phyloP scores from a whole-genome alignment of 2,113 vertebrate species.

The Caranx melampygus region DNA sequence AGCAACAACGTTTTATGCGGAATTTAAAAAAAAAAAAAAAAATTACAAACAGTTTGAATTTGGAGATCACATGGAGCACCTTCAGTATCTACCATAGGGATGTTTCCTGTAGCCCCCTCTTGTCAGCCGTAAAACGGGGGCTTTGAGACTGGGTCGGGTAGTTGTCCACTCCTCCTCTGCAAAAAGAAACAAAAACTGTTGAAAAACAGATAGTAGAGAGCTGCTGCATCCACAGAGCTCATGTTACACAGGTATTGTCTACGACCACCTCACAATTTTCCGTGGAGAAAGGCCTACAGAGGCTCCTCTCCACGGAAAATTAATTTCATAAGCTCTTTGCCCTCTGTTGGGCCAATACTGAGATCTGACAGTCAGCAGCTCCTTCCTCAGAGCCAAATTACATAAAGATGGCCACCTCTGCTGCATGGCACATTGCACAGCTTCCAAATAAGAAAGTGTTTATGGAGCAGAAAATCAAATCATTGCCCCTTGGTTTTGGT shows the following conservation, averaged over 20 bases:
- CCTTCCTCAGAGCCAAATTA: constrained; percentile 69
- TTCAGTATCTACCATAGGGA: constrained; percentile 99
- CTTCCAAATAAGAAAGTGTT: constrained; percentile 79
- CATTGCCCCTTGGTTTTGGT: constrained; percentile 71
- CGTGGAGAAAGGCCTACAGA: background rate
- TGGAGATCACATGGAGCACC: constrained; percentile 89
- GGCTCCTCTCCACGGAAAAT: constrained; percentile 65
- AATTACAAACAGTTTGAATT: constrained; percentile 88
- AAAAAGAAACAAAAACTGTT: constrained; percentile 78
- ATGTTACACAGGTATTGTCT: constrained; percentile 15
- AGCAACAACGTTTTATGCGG: constrained; percentile 55
- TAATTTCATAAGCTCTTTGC: constrained; percentile 68
- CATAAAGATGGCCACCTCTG: constrained; percentile 72
- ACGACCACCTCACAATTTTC: constrained; percentile 31
- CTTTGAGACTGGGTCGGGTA: constrained; percentile 92
- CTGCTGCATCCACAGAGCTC: constrained; percentile 20
- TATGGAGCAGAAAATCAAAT: constrained; percentile 83
- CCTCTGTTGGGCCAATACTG: constrained; percentile 56
- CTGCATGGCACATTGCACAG: constrained; percentile 66
- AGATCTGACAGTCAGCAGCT: constrained; percentile 65
- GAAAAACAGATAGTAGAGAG: constrained; percentile 30
- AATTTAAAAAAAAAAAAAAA: constrained; percentile 84
- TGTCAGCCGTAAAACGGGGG: constrained; percentile 90
- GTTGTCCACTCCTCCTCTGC: constrained; percentile 94
- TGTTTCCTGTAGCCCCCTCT: constrained; percentile 98